Conservation (phyloP, 2,797 vertebrate species). For the Sebastes vulpes region DNA sequence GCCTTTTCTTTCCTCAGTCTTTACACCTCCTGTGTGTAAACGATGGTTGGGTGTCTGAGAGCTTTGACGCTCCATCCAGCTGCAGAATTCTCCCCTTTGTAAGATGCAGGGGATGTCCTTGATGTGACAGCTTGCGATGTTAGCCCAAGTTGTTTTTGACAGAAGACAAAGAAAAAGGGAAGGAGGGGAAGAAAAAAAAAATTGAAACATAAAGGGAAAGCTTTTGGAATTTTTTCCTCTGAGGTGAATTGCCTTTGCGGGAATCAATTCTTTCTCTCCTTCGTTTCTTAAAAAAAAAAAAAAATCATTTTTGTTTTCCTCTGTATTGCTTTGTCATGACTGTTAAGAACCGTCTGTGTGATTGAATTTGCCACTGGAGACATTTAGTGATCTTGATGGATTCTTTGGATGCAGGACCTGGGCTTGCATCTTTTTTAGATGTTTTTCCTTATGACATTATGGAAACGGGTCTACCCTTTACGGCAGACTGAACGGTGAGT, state of each 20-base stretch:
- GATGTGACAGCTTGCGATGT: conserved; percentile 84
- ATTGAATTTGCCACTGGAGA: conserved; percentile 82
- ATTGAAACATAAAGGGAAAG: conserved; percentile 60
- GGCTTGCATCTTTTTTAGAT: conserved; percentile 70
- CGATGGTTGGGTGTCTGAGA: conserved; percentile 61
- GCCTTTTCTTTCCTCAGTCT: conserved; percentile 26
- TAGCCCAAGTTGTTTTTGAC: conserved; percentile 86
- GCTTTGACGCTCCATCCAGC: conserved; percentile 56
- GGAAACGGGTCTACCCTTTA: conserved; percentile 77
- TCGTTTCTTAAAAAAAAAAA: conserved; percentile 52
- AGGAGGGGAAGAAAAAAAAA: conserved; percentile 42
- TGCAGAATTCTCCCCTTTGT: conserved; percentile 72
- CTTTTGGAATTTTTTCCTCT: conserved; percentile 64
- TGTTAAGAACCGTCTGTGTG: conserved; percentile 72
- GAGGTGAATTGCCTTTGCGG: conserved; percentile 73
- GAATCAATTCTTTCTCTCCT: conserved; percentile 73
- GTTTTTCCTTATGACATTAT: conserved; percentile 72
- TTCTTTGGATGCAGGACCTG: conserved; percentile 72
- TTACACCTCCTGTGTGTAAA: conserved; percentile 66
- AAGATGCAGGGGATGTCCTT: conserved; percentile 78
- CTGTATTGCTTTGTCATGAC: conserved; percentile 73
- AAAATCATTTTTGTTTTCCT: conserved; percentile 54
- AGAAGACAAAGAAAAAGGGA: conserved; percentile 79
- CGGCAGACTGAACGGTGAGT: conserved; percentile 65
- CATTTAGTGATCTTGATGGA: conserved; percentile 82